Evolutionary conservation across 2,888 invertebrate species (phyloP).

Genomic region (Timema cristinae): DNA sequence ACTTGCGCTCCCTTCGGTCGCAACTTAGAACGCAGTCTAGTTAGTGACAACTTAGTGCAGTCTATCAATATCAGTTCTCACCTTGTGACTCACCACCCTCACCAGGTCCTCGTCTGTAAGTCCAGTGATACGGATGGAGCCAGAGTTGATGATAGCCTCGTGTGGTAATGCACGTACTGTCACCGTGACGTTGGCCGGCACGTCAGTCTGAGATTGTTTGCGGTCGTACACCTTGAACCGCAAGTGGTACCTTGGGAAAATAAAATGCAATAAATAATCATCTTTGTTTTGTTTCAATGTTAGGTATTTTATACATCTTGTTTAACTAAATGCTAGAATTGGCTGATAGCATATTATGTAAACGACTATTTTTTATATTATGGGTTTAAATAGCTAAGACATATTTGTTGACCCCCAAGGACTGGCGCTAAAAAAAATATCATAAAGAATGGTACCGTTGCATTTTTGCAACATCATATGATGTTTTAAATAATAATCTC

Average conservation of each 20-base stretch:
- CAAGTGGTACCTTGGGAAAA: constrained; percentile 39
- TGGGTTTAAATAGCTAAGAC: too few species aligned
- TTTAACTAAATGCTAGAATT: too few species aligned
- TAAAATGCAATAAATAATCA: constrained; percentile 32
- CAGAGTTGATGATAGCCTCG: constrained; percentile 53
- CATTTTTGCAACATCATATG: too few species aligned
- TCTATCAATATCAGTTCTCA: constrained; percentile 16
- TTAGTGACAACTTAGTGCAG: too few species aligned
- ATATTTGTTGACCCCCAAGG: too few species aligned
- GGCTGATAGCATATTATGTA: neutral
- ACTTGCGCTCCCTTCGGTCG: too few species aligned
- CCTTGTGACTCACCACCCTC: constrained; percentile 45
- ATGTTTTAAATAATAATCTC: too few species aligned
- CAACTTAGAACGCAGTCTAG: too few species aligned
- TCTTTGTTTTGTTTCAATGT: too few species aligned
- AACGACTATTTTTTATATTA: neutral
- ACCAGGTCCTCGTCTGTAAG: constrained; percentile 54
- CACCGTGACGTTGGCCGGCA: constrained; percentile 52
- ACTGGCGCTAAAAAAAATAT: too few species aligned
- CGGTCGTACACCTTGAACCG: constrained; percentile 49
- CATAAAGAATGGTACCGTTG: too few species aligned
- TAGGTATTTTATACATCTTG: too few species aligned
- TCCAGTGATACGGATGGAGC: constrained; percentile 50
- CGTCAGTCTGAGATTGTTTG: constrained; percentile 48
- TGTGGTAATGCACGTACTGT: constrained; percentile 51